Evolutionary conservation across 2,888 invertebrate species (phyloP).

Genomic region (Cetonia aurata): DNA sequence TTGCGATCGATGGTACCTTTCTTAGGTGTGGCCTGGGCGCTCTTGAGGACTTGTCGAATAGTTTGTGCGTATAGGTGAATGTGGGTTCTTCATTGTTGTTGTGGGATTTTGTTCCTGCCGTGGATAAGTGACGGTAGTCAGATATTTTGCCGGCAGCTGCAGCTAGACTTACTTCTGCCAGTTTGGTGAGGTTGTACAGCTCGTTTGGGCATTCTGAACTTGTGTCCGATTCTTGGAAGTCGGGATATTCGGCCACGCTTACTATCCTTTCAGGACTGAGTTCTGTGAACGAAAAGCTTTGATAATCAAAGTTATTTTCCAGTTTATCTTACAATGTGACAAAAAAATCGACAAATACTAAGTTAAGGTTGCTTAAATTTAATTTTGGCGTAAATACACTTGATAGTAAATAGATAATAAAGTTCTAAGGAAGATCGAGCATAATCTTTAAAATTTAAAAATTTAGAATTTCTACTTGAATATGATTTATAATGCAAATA

Average conservation of each 20-base stretch:
- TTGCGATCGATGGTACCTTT: conserved; percentile 58
- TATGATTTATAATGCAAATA: too few species aligned
- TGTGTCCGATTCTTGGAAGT: conserved; percentile 58
- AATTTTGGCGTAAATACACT: too few species aligned
- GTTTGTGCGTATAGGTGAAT: conserved; percentile 65
- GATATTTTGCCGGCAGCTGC: conserved; percentile 73
- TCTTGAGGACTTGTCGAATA: conserved; percentile 65
- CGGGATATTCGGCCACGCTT: conserved; percentile 62
- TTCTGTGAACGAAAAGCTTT: conserved; percentile 55
- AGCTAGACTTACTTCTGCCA: conserved; percentile 80
- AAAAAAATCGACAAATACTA: too few species aligned
- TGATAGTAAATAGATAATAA: too few species aligned
- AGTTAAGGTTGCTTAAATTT: too few species aligned
- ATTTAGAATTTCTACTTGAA: too few species aligned
- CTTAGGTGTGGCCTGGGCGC: conserved; percentile 61
- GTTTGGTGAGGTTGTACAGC: conserved; percentile 80
- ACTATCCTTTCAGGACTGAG: conserved; percentile 65
- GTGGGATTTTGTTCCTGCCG: conserved; percentile 48
- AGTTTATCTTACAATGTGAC: neutral
- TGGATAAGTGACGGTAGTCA: conserved; percentile 63
- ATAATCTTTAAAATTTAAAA: too few species aligned
- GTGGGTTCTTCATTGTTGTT: conserved; percentile 55
- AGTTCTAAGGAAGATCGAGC: too few species aligned
- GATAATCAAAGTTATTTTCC: neutral
- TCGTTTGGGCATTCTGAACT: conserved; percentile 71